These are phyloP conservation scores for Cavia porcellus DNA, from an alignment of 2,113 vertebrate species.

Conservation along the genomic window DNA sequence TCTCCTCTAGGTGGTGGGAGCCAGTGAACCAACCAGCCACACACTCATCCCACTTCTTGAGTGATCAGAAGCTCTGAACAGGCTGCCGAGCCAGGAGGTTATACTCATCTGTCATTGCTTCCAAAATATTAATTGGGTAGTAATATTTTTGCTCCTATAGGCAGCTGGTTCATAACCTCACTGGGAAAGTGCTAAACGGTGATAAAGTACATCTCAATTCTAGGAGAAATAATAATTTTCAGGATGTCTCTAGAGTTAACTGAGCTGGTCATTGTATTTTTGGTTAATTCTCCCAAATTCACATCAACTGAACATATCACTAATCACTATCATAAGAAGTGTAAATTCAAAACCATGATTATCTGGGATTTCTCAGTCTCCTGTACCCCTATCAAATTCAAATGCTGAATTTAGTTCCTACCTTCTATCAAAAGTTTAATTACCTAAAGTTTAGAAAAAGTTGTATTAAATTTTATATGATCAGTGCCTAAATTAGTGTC, in stretches of 20 bases:
- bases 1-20: conserved; percentile 38
- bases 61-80: conserved; percentile 74
- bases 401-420: not conserved
- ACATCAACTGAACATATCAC: not conserved
- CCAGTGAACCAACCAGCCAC: conserved; percentile 7
- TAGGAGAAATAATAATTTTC: conserved; percentile 64
- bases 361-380: not conserved
- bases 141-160: conserved; percentile 79
- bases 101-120: conserved; percentile 70
- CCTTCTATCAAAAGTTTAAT: not conserved
- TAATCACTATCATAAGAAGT: not conserved
- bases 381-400: not conserved
- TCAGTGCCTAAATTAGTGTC: not conserved
- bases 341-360: not conserved
- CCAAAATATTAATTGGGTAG: conserved; percentile 85
- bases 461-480: not conserved
- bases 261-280: not conserved
- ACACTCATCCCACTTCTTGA: conserved; percentile 47
- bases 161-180: conserved; percentile 82
- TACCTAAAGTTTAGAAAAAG: not conserved
- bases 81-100: conserved; percentile 79
- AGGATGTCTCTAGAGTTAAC: conserved; percentile 64
- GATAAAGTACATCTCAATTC: conserved; percentile 76
- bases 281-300: conserved; percentile 41
- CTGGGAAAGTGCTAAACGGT: conserved; percentile 77